Conservation (phyloP, 1,140 invertebrate species). For the Ylistrum balloti region DNA sequence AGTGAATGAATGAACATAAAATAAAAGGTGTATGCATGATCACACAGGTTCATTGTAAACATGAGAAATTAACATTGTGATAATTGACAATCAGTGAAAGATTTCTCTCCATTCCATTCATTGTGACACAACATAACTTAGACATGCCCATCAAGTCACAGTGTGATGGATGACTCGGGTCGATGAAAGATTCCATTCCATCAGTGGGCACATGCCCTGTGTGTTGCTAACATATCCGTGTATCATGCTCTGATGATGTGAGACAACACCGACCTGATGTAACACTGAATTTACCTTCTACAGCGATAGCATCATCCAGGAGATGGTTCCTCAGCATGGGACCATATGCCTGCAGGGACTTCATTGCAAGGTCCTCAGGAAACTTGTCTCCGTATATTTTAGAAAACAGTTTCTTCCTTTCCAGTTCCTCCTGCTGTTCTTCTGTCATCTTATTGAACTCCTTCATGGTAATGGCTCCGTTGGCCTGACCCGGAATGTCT, state of each 20-base stretch:
- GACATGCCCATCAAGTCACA: no score
- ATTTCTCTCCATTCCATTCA: no score
- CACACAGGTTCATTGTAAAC: no score
- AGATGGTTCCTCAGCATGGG: slow-evolving; percentile 56
- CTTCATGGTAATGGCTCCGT: slow-evolving; percentile 57
- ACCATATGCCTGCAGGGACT: slow-evolving; percentile 56
- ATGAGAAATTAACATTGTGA: no score
- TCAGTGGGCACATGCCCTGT: no score
- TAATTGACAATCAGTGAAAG: no score
- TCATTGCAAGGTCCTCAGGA: neutral
- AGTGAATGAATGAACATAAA: no score
- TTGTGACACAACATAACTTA: no score
- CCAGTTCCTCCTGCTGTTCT: slow-evolving; percentile 46
- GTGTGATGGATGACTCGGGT: no score
- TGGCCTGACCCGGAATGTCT: slow-evolving; percentile 13
- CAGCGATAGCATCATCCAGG: slow-evolving; percentile 55
- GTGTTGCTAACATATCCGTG: neutral
- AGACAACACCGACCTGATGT: neutral
- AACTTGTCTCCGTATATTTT: slow-evolving; percentile 45
- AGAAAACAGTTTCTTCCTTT: slow-evolving; percentile 37
- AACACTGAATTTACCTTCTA: slow-evolving; percentile 48
- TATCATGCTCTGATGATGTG: neutral
- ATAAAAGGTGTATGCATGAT: no score
- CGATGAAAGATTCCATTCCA: no score
- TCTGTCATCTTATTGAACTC: slow-evolving; percentile 53